phyloP scores from a whole-genome alignment of 2,113 vertebrate species.

The Tenrec ecaudatus region DNA sequence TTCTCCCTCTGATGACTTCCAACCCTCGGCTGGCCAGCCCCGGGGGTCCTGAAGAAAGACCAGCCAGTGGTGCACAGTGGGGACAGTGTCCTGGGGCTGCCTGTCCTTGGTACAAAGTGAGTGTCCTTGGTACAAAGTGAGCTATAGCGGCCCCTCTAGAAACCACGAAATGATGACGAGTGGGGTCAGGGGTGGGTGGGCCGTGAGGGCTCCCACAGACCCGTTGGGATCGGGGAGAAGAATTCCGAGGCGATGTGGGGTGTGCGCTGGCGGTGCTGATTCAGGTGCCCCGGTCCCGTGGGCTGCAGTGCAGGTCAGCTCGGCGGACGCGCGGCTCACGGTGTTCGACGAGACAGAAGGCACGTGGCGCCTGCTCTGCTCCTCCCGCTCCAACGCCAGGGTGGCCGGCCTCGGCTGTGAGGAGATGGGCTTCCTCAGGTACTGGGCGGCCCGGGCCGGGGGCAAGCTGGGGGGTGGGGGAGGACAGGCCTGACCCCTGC shows the following conservation, averaged over 20 bases:
- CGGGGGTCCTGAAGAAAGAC: not conserved
- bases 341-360: constrained; percentile 90
- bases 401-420: constrained; percentile 93
- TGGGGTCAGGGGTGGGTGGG: too few relatives aligned
- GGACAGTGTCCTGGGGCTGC: not conserved
- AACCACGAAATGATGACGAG: not conserved
- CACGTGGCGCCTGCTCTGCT: constrained; percentile 93
- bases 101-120: not conserved
- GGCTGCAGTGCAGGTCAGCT: constrained; percentile 91
- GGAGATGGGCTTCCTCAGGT: constrained; percentile 96
- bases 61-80: not conserved
- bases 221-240: not conserved
- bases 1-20: not conserved
- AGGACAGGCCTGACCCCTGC: constrained; percentile 58
- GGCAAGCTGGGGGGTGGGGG: not conserved
- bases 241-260: not conserved
- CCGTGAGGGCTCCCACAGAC: too few relatives aligned
- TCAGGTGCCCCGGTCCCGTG: not conserved
- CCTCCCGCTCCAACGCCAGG: constrained; percentile 89
- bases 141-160: not conserved
- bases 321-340: constrained; percentile 88
- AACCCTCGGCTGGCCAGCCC: not conserved
- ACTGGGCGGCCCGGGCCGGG: not conserved
- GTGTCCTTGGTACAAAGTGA: not conserved
- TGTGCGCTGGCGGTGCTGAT: not conserved